Percentiles rank a stretch among this genome's conserved stretches.
Evolutionary conservation across 2,113 vertebrate genomes (phyloP).

Genomic region (Rhagologus leucostigma): DNA sequence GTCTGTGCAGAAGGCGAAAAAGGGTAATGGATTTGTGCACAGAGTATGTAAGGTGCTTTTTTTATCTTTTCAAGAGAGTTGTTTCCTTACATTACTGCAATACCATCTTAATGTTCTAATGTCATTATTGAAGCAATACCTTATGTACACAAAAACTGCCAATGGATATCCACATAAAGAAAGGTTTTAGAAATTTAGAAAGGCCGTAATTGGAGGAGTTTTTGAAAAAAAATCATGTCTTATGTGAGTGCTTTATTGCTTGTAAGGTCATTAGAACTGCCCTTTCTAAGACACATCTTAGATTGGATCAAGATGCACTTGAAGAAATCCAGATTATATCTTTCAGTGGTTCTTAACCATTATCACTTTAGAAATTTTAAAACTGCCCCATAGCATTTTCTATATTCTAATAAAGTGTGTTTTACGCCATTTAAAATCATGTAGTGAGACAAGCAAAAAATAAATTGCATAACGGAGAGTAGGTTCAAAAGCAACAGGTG

Average conservation of each 20-base stretch:
- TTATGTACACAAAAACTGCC: background rate
- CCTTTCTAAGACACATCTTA: background rate
- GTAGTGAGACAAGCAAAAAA: background rate
- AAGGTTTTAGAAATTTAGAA: background rate
- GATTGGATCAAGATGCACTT: background rate
- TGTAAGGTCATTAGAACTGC: background rate
- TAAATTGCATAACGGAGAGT: background rate
- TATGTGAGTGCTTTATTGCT: background rate
- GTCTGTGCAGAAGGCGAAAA: background rate
- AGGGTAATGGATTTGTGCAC: background rate
- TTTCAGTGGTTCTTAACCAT: background rate
- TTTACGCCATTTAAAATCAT: background rate
- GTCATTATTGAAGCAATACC: background rate
- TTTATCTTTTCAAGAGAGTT: background rate
- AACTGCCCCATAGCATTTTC: background rate
- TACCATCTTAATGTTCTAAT: background rate
- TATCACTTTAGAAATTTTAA: background rate
- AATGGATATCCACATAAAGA: background rate
- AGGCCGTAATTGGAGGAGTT: background rate
- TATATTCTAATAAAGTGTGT: background rate
- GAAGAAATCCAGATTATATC: background rate
- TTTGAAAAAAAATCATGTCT: background rate
- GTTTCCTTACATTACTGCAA: background rate
- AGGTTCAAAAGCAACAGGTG: background rate
- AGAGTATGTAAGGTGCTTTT: background rate